Conservation (phyloP, 2,888 invertebrate genomes). For the Saturnia japonica region DNA sequence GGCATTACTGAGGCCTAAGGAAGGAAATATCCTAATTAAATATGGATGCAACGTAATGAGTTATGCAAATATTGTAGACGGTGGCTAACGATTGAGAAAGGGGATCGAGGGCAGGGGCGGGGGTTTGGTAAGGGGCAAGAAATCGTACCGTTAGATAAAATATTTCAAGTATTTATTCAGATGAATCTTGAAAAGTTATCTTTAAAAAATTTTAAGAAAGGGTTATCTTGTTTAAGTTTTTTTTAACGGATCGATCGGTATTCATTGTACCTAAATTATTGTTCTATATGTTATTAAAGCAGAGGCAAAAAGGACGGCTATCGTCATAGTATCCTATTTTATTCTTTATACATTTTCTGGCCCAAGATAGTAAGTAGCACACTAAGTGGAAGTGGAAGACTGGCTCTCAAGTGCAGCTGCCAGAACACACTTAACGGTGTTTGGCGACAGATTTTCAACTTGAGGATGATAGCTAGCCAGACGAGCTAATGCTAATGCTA, state of each 20-base stretch:
- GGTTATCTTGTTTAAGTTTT: constrained; percentile 42
- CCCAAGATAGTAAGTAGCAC: too few relatives aligned
- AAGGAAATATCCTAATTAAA: constrained; percentile 78
- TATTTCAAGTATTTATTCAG: constrained; percentile 55
- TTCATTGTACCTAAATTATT: background rate
- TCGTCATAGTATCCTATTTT: too few relatives aligned
- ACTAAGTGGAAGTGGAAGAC: too few relatives aligned
- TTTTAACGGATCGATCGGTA: constrained; percentile 23
- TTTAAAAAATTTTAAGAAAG: constrained; percentile 47
- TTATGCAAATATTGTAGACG: constrained; percentile 77
- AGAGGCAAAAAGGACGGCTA: too few relatives aligned
- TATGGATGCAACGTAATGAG: constrained; percentile 79
- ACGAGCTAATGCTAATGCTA: too few relatives aligned
- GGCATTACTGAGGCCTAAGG: constrained; percentile 42
- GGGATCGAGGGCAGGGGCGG: constrained; percentile 26
- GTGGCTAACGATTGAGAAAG: constrained; percentile 60
- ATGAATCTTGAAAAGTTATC: constrained; percentile 45
- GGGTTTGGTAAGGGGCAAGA: constrained; percentile 24
- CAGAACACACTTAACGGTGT: too few relatives aligned
- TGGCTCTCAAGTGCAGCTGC: too few relatives aligned
- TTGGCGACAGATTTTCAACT: too few relatives aligned
- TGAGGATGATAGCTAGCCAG: too few relatives aligned
- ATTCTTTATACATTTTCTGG: too few relatives aligned
- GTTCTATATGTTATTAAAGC: background rate
- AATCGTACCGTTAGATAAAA: constrained; percentile 54